A percentile compares a stretch with the other conserved stretches of the same genome.
Evolutionary conservation across 2,797 vertebrate genomes (phyloP).

Genomic region (Sparidentex hasta): DNA sequence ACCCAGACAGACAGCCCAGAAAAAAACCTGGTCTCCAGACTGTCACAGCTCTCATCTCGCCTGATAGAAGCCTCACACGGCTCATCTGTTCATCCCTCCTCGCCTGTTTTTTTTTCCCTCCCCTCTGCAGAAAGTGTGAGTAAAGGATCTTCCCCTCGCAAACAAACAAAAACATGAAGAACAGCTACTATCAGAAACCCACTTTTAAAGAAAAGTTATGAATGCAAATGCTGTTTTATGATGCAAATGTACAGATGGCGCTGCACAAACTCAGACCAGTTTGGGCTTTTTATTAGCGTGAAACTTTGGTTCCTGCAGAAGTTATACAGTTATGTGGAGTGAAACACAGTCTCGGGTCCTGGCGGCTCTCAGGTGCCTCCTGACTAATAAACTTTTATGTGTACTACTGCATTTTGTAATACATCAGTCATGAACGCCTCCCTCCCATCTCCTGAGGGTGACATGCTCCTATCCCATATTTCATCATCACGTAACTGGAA

Average conservation of each 20-base stretch:
- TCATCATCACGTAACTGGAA: conserved; percentile 52
- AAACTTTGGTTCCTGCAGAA: conserved; percentile 31
- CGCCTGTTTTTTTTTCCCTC: neutral
- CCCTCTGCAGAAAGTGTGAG: conserved; percentile 51
- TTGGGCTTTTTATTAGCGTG: conserved; percentile 22
- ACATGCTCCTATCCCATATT: conserved; percentile 61
- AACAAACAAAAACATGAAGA: conserved; percentile 35
- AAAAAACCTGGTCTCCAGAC: conserved; percentile 68
- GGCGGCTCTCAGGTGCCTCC: conserved; percentile 62
- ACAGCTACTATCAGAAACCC: conserved; percentile 24
- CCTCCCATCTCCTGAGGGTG: conserved; percentile 65
- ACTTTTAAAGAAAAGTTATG: conserved; percentile 13
- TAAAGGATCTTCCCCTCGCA: conserved; percentile 40
- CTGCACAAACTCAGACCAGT: conserved; percentile 14
- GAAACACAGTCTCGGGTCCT: conserved; percentile 51
- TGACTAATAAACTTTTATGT: conserved; percentile 82
- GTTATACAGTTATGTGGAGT: conserved; percentile 20
- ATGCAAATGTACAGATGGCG: conserved; percentile 13
- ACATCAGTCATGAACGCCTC: conserved; percentile 69
- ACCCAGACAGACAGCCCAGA: conserved; percentile 68
- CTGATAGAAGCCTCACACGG: conserved; percentile 65
- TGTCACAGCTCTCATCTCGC: conserved; percentile 67
- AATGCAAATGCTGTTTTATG: conserved; percentile 26
- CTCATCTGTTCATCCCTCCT: conserved; percentile 27
- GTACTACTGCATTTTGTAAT: conserved; percentile 81